Base-by-base conservation (phyloP, 2,888 invertebrate species). In the Trypoxylon attenuatum region DNA sequence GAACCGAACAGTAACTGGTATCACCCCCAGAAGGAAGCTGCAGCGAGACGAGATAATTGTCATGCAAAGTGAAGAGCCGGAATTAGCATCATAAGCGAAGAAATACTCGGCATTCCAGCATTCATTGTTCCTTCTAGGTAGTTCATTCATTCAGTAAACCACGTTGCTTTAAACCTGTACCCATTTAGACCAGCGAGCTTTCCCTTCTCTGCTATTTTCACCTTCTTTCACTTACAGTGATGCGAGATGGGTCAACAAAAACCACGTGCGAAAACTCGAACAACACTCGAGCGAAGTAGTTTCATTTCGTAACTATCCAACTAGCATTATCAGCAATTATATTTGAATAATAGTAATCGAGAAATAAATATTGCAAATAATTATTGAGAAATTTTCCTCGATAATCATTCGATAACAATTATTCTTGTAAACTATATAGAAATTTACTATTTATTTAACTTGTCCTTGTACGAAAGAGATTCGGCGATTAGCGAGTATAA, bases 101-200 rank as follows among this genome's bases (percentile, higher is more conserved):
- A 83, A 83, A 84, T 84, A 82, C 77, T 82, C 78, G 64, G 79
- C 77, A 81, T 82, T 82, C 79, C 66, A 69, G 73, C 70, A 67
- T 70, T 76, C 75, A 81, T 82, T 81, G 82, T 83, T 62, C 74
- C 73, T 79, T 72, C 82, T 81, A 79, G 81, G 82, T 83, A 82
- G 82, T 82, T 84, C 82, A 83, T 84, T 85, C 84, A 83, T 84
- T n/a, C n/a, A n/a, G n/a, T n/a, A n/a, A n/a, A n/a, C n/a, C n/a
- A n/a, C n/a, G n/a, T n/a, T n/a, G n/a, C n/a, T n/a, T n/a, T n/a
- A n/a, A n/a, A n/a, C 22, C 33, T 64, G 49, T 41, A n/a, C 38
- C 13, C 19, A 15, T 16, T 6, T 33, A 33, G 29, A 22, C 46
- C n/a, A n/a, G n/a, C n/a, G 13, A 51, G 4, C 43, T 25, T 25